A percentile compares a stretch with the other conserved stretches of the same genome.
Conservation (phyloP, 53 echinoderm and acorn worm genomes). For the Mesocentrotus franciscanus region DNA sequence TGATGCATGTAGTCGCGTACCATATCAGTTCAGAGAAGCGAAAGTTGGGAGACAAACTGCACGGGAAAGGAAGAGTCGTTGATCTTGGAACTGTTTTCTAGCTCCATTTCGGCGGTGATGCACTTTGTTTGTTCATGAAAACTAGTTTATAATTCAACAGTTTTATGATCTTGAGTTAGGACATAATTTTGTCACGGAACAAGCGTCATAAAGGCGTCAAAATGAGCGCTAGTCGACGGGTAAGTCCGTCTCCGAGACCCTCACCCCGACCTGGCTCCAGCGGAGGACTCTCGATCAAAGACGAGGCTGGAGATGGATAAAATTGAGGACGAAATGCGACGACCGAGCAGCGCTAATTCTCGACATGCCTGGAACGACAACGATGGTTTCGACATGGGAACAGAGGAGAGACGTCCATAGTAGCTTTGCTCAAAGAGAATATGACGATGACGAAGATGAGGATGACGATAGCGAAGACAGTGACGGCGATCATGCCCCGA, state of each 20-base stretch:
- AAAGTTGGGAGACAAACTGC: background rate
- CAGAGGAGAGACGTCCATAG: conserved; percentile 77
- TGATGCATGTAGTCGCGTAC: no score
- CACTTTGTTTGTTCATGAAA: background rate
- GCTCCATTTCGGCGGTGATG: conserved; percentile 33
- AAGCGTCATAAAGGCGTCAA: conserved; percentile 16
- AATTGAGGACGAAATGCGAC: conserved; percentile 71
- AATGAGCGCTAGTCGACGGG: conserved; percentile 64
- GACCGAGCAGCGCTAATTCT: conserved; percentile 78
- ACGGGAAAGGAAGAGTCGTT: background rate
- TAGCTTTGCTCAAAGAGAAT: conserved; percentile 70
- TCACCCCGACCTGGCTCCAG: conserved; percentile 84
- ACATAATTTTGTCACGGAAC: background rate
- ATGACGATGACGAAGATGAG: conserved; percentile 75
- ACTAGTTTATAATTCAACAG: background rate
- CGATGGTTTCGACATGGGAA: conserved; percentile 95
- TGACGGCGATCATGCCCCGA: conserved; percentile 82
- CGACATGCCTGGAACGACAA: conserved; percentile 96
- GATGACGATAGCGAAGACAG: conserved; percentile 69
- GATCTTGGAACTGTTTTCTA: background rate
- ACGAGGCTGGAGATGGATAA: conserved; percentile 95
- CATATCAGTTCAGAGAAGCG: background rate
- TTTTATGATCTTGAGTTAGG: background rate
- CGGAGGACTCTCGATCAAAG: conserved; percentile 74
- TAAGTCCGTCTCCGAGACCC: conserved; percentile 74